Evolutionary conservation across 2,797 vertebrate species (phyloP).

Genomic region (Bryconaethiops microstoma): DNA sequence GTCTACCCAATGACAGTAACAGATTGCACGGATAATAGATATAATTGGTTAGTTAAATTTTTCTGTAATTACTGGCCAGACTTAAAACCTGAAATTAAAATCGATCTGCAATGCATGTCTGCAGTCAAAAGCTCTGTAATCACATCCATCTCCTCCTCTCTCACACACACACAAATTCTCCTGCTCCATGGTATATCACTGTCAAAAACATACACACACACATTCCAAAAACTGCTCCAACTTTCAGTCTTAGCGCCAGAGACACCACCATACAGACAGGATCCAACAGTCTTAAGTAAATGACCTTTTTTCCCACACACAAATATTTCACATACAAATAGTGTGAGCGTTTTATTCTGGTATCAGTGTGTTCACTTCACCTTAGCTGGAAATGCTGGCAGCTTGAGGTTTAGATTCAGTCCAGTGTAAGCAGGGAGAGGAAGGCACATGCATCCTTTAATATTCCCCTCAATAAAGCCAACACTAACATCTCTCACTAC

Average conservation of each 20-base stretch:
- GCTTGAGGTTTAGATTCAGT: neutral
- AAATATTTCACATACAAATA: too few relatives aligned
- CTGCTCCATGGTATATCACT: too few relatives aligned
- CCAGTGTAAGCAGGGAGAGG: neutral
- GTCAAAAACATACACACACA: neutral
- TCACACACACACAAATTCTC: too few relatives aligned
- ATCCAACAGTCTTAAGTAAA: too few relatives aligned
- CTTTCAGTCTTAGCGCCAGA: neutral
- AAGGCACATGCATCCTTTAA: neutral
- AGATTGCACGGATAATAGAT: slow-evolving; percentile 1
- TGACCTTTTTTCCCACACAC: too few relatives aligned
- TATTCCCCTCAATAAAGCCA: neutral
- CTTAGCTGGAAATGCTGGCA: neutral
- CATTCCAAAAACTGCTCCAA: neutral
- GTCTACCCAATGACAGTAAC: slow-evolving; percentile 7
- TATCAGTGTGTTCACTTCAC: neutral
- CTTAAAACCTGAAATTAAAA: neutral
- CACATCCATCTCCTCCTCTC: neutral
- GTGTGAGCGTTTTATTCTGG: neutral
- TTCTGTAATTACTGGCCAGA: slow-evolving; percentile 8
- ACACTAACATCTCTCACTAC: neutral
- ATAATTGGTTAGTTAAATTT: slow-evolving; percentile 15
- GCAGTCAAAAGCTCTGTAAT: neutral
- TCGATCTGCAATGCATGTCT: neutral
- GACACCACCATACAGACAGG: neutral